A percentile compares a stretch with the other conserved stretches of the same genome.
phyloP scores from a whole-genome alignment of 2,888 invertebrate species.

The Seira musarum region DNA sequence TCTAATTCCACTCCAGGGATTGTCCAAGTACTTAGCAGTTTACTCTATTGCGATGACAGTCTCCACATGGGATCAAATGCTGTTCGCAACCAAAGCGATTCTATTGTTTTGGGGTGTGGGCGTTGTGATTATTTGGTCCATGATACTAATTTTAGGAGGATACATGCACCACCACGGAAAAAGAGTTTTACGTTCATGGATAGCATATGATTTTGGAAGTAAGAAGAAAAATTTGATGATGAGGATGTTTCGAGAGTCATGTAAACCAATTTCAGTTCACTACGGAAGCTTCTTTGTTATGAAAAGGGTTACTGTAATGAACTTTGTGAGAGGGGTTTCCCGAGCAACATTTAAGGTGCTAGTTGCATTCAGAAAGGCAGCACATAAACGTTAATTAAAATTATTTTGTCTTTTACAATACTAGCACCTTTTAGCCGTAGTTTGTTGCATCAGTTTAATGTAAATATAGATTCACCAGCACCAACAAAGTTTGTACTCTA shows the following conservation, averaged over 20 bases:
- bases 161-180: background rate
- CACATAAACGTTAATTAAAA: no score
- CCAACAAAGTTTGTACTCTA: no score
- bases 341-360: conserved; percentile 13
- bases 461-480: no score
- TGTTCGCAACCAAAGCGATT: background rate
- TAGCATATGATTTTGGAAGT: background rate
- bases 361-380: no score
- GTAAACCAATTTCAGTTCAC: conserved; percentile 16
- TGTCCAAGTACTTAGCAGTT: no score
- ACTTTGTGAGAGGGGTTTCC: conserved; percentile 19
- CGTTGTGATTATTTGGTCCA: no score
- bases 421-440: no score
- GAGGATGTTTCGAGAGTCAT: conserved; percentile 18
- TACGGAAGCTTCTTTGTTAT: conserved; percentile 18
- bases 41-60: background rate
- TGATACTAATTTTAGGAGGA: background rate
- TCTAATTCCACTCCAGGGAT: background rate
- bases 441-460: no score
- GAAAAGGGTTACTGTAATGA: conserved; percentile 18
- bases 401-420: no score
- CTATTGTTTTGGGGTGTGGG: background rate
- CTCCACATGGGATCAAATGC: background rate
- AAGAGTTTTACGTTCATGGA: background rate
- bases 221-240: background rate